Percentiles rank a stretch among this genome's conserved stretches.
Conservation (phyloP, 2,797 vertebrate species). For the Mareca penelope region DNA sequence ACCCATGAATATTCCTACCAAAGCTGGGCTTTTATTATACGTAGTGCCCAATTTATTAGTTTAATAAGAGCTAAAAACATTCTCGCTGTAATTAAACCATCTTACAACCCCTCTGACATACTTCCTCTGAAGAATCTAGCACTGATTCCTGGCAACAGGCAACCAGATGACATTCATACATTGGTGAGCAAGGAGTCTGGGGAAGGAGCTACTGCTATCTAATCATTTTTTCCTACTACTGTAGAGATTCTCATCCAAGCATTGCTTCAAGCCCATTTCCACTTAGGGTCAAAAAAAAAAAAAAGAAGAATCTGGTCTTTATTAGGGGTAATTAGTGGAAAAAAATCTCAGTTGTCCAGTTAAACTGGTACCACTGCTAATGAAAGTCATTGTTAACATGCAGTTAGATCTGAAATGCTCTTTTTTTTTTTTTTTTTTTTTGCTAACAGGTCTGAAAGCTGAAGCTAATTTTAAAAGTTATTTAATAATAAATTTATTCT, state of each 20-base stretch:
- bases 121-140: not conserved
- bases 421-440: not conserved
- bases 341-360: not conserved
- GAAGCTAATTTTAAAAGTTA: not conserved
- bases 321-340: not conserved
- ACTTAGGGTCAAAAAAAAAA: not conserved
- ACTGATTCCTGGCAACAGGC: not conserved
- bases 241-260: not conserved
- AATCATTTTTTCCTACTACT: not conserved
- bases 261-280: not conserved
- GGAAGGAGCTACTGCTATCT: not conserved
- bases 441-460: not conserved
- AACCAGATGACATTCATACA: not conserved
- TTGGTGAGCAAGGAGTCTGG: fast-evolving
- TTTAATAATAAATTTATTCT: not conserved
- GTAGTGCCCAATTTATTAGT: not conserved
- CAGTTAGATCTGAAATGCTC: not conserved
- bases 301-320: not conserved
- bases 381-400: not conserved
- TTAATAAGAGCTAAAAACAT: not conserved
- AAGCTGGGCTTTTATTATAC: no score
- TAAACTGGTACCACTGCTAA: not conserved
- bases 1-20: no score
- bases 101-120: not conserved
- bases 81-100: not conserved